Percentiles rank a stretch among this genome's conserved stretches.
These are phyloP conservation scores for Tachycineta bicolor DNA, from an alignment of 2,113 vertebrate species.

Conservation along the genomic window DNA sequence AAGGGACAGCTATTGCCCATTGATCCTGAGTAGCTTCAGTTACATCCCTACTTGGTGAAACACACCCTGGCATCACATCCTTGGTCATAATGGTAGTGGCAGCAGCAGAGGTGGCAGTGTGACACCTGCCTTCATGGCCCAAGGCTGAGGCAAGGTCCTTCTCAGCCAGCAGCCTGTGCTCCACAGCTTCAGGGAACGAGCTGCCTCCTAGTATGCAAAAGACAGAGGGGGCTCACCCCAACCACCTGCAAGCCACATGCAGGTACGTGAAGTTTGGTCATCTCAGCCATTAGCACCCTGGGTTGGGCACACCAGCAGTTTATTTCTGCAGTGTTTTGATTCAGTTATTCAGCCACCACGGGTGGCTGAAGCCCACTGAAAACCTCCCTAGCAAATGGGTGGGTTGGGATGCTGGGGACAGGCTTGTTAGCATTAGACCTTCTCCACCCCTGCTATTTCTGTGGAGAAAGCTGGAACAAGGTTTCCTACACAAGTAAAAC, in stretches of 20 bases:
- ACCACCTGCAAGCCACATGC: not conserved
- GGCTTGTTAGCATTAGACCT: not conserved
- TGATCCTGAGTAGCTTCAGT: fast-evolving
- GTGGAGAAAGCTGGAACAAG: not conserved
- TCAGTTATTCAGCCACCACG: not conserved
- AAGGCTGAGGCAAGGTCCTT: not conserved
- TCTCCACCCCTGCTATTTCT: not conserved
- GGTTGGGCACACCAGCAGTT: not conserved
- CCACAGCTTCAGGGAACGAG: not conserved
- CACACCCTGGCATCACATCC: too few species aligned
- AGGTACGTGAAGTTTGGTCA: not conserved
- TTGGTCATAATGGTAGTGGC: too few species aligned
- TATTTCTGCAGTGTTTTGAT: not conserved
- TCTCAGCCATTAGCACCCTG: not conserved
- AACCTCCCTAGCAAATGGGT: not conserved
- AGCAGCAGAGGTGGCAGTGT: not conserved
- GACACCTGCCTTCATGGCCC: not conserved
- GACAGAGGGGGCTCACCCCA: not conserved
- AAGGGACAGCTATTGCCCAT: not conserved
- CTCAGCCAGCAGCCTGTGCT: fast-evolving
- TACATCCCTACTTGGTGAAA: not conserved
- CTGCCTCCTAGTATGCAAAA: not conserved
- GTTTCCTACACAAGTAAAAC: not conserved
- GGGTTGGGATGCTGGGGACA: fast-evolving
- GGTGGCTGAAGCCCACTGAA: not conserved